Percentiles rank a stretch among this genome's conserved stretches.
Conservation (phyloP, 92 coral and sea anemone species). For the Bergia sp. region DNA sequence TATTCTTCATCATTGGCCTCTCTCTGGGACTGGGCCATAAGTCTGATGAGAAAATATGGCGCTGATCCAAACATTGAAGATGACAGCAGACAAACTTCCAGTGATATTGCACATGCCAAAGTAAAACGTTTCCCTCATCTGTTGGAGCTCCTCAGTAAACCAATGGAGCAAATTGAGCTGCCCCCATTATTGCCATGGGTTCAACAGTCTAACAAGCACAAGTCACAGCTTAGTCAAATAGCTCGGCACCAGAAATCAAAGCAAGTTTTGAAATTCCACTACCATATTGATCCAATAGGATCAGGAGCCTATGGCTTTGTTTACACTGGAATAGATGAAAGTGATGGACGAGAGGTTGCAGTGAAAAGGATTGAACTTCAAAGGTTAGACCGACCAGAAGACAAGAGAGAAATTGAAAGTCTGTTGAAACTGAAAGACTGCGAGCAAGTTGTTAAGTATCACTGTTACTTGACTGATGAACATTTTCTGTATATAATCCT, state of each 20-base stretch:
- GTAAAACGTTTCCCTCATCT: not conserved
- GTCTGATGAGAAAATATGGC: not conserved
- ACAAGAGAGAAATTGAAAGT: constrained; percentile 3
- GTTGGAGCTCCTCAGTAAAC: not conserved
- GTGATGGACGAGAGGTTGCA: constrained; percentile 11
- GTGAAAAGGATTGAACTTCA: constrained; percentile 15
- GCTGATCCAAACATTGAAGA: not conserved
- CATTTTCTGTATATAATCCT: constrained; percentile 9
- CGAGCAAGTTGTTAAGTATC: too few relatives aligned
- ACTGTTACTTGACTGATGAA: not conserved
- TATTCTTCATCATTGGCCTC: not conserved
- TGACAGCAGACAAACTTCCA: not conserved
- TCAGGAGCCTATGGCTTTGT: constrained; percentile 17
- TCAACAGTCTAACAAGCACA: not conserved
- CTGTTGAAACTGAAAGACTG: not conserved
- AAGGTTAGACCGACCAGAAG: constrained; percentile 13
- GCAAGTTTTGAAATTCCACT: not conserved
- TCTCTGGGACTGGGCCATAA: not conserved
- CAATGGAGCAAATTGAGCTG: not conserved
- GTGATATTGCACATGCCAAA: not conserved
- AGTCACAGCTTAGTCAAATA: not conserved
- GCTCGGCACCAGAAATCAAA: not conserved
- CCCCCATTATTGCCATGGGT: not conserved
- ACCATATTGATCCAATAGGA: not conserved
- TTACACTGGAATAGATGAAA: constrained; percentile 23